phyloP scores from a whole-genome alignment of 2,888 invertebrate species.

The Halocaridina rubra region DNA sequence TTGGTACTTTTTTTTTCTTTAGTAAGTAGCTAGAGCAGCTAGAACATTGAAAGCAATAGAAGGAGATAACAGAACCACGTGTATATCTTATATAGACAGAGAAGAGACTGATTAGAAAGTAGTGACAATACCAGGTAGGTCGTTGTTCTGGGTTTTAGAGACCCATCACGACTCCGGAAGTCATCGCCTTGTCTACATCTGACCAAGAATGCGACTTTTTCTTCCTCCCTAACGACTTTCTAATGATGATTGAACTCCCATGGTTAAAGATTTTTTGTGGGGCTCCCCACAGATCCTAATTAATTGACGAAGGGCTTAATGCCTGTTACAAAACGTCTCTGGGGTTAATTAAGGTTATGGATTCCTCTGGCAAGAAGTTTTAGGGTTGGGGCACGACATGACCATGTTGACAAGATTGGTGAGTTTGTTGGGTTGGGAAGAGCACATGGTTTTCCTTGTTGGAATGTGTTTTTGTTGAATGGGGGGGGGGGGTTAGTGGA shows the following conservation, averaged over 20 bases:
- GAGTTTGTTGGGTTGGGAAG: no score
- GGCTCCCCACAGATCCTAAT: background rate
- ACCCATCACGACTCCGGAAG: background rate
- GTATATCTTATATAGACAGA: no score
- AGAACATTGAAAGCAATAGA: no score
- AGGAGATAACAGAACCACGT: no score
- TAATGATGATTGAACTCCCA: slow-evolving; percentile 22
- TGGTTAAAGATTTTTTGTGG: background rate
- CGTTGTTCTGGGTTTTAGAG: no score
- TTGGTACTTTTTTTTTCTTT: no score
- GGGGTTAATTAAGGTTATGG: background rate
- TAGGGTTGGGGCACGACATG: background rate
- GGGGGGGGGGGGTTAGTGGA: no score
- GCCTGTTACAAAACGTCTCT: background rate
- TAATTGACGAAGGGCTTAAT: background rate
- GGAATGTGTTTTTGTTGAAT: no score
- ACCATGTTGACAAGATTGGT: background rate
- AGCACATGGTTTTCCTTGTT: no score
- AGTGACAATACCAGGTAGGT: no score
- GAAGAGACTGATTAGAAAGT: no score
- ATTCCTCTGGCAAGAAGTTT: background rate
- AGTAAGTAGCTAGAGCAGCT: no score
- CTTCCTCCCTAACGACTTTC: slow-evolving; percentile 6
- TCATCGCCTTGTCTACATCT: background rate
- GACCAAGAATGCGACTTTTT: background rate